Conservation (phyloP, 2,113 vertebrate species). For the Orthonyx spaldingii region DNA sequence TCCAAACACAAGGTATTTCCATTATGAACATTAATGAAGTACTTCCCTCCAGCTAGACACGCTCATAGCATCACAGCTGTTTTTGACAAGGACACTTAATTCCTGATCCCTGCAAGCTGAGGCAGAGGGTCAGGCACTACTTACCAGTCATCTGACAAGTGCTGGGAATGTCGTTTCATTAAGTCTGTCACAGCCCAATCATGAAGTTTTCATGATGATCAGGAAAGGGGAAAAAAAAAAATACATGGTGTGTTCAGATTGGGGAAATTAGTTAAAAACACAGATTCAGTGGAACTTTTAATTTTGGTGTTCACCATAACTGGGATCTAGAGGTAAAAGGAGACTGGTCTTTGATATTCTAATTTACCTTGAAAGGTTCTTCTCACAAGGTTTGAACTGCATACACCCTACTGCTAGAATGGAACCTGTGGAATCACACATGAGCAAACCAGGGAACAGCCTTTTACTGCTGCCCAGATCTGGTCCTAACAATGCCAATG, state of each 20-base stretch:
- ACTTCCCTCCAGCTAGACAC: neutral
- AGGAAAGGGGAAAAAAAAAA: too few species aligned
- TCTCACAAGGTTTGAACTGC: neutral
- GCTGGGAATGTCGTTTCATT: neutral
- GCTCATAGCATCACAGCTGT: neutral
- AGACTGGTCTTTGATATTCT: neutral
- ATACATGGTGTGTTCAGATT: neutral
- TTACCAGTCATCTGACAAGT: neutral
- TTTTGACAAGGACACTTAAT: neutral
- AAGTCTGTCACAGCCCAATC: neutral
- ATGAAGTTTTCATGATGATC: neutral
- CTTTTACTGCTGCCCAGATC: neutral
- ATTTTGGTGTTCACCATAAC: neutral
- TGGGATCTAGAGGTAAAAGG: neutral
- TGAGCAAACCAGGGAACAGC: neutral
- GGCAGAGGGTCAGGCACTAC: neutral
- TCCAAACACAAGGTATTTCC: neutral
- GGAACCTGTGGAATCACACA: neutral
- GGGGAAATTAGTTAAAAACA: neutral
- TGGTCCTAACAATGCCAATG: accelerated
- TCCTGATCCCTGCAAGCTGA: neutral
- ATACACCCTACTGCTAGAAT: neutral
- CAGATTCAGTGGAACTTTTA: neutral
- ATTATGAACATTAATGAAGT: neutral
- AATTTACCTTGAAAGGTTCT: neutral